Conservation (phyloP, 2,113 vertebrate species). For the Ameiurus melas region DNA sequence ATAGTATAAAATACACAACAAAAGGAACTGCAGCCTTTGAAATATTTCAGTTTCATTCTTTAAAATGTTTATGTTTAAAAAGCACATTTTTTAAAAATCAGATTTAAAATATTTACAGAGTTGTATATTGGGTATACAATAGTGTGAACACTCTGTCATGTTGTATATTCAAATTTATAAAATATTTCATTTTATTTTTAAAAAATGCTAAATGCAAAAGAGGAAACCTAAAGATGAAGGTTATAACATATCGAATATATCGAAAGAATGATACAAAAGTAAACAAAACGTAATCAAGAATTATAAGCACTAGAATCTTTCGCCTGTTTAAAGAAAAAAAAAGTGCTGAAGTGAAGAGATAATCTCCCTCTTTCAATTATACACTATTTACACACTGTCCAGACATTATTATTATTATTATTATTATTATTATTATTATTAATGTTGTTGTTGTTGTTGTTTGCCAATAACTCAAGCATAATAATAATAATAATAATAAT, state of each 20-base stretch:
- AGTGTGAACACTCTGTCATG: neutral
- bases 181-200: conserved; percentile 35
- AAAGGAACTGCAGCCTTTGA: conserved; percentile 3
- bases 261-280: conserved; percentile 56
- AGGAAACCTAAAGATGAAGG: conserved; percentile 49
- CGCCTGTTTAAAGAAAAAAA: conserved; percentile 63
- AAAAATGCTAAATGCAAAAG: conserved; percentile 61
- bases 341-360: conserved; percentile 74
- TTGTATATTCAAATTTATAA: conserved; percentile 42
- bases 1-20: conserved; percentile 23
- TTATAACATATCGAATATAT: conserved; percentile 55
- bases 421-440: conserved; percentile 58
- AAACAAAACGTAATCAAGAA: conserved; percentile 51
- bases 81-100: conserved; percentile 16
- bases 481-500: conserved; percentile 54
- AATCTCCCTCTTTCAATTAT: conserved; percentile 71
- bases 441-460: conserved; percentile 8
- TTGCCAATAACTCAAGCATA: conserved; percentile 3
- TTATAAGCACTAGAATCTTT: conserved; percentile 55
- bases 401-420: conserved; percentile 53
- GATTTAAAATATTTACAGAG: conserved; percentile 19
- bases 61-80: conserved; percentile 11
- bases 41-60: conserved; percentile 23
- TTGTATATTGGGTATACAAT: neutral
- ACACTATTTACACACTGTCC: conserved; percentile 76